Percentiles rank a stretch among this genome's conserved stretches.
phyloP scores from a whole-genome alignment of 2,113 vertebrate genomes.

The Ginglymostoma cirratum region DNA sequence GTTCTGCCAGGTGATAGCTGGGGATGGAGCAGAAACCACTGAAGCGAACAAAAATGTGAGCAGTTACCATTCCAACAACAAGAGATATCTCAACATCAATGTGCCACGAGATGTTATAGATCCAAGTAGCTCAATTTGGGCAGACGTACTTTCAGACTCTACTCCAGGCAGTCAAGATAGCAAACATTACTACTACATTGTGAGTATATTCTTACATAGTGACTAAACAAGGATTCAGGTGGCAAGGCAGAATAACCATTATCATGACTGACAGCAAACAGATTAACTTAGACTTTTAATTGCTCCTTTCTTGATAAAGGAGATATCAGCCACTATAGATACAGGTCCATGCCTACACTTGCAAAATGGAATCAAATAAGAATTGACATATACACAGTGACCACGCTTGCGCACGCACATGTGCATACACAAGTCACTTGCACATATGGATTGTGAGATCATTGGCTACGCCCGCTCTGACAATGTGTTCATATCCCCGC shows the following conservation, averaged over 20 bases:
- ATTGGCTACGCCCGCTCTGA: background rate
- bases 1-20: background rate
- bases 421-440: background rate
- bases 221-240: background rate
- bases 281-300: background rate
- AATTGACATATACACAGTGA: background rate
- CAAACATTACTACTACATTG: constrained; percentile 66
- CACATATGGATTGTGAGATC: background rate
- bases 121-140: constrained; percentile 44
- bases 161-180: background rate
- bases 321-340: too few species aligned
- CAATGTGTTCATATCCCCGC: background rate
- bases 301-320: background rate
- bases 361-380: background rate
- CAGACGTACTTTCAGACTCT: constrained; percentile 46
- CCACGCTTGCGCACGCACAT: background rate
- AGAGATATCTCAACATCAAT: constrained; percentile 51
- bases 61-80: constrained; percentile 42
- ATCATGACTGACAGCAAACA: background rate
- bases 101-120: constrained; percentile 41
- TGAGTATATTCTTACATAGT: constrained; percentile 41
- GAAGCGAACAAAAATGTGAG: background rate
- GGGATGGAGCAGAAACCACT: background rate
- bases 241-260: background rate
- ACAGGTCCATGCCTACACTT: background rate